phyloP scores from a whole-genome alignment of 2,797 vertebrate species.

The Fistularia commersonii region DNA sequence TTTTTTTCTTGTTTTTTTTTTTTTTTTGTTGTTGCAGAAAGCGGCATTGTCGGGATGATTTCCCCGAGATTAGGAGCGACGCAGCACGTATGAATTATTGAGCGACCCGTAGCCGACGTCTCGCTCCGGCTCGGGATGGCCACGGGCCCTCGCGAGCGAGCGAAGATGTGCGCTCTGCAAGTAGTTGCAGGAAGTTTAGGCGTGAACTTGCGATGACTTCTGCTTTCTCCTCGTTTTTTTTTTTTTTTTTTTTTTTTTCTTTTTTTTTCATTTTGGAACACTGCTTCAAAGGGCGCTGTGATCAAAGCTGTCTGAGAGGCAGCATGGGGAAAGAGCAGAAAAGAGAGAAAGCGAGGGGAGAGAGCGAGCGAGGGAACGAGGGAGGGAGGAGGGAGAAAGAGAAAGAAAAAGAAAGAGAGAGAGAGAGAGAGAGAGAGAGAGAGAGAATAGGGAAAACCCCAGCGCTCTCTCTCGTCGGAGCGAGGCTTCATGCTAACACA shows the following conservation, averaged over 20 bases:
- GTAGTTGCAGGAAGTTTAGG: slow-evolving; percentile 80
- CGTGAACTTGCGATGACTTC: slow-evolving; percentile 83
- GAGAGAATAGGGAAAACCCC: slow-evolving; percentile 70
- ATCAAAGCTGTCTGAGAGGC: slow-evolving; percentile 87
- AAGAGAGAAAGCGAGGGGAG: slow-evolving; percentile 42
- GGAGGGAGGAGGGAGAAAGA: slow-evolving; percentile 32
- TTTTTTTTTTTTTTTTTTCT: no score
- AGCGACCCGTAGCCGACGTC: neutral
- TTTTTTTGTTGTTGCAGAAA: no score
- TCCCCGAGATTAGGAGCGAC: no score
- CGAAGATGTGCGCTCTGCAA: slow-evolving; percentile 68
- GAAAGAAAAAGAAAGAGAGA: no score
- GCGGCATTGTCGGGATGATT: no score
- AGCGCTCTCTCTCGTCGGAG: slow-evolving; percentile 74
- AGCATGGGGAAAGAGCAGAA: slow-evolving; percentile 70
- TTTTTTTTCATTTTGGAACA: slow-evolving; percentile 73
- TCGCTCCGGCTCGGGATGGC: no score
- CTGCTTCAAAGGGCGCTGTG: slow-evolving; percentile 87
- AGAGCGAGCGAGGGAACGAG: no score
- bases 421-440: slow-evolving; percentile 50
- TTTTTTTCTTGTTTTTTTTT: no score
- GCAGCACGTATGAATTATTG: neutral
- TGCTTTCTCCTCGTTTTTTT: slow-evolving; percentile 73
- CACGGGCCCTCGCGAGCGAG: no score
- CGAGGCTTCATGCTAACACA: slow-evolving; percentile 70